phyloP scores from a whole-genome alignment of 1,140 invertebrate species.

The Heliothis virescens region DNA sequence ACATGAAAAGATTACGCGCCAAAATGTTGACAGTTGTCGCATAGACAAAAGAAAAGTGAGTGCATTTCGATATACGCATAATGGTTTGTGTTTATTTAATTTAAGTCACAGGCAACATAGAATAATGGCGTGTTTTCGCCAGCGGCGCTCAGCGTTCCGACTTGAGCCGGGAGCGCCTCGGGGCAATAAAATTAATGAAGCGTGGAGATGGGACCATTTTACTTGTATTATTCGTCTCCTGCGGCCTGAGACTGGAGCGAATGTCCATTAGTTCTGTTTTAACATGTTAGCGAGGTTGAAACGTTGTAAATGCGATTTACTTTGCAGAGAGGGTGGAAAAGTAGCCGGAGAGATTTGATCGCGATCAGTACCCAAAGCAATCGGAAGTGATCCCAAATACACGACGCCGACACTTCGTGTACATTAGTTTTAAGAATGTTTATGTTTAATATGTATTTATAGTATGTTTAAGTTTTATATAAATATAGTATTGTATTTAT shows the following conservation, averaged over 20 bases:
- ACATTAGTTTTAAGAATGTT: too few species aligned
- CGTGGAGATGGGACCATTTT: conserved; percentile 86
- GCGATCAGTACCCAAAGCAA: conserved; percentile 77
- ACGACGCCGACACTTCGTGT: too few species aligned
- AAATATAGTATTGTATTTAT: too few species aligned
- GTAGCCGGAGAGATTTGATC: conserved; percentile 77
- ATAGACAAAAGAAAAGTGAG: conserved; percentile 73
- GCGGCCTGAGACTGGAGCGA: conserved; percentile 85
- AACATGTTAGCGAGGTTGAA: conserved; percentile 86
- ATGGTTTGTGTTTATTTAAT: conserved; percentile 84
- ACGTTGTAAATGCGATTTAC: conserved; percentile 86
- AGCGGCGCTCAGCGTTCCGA: conserved; percentile 65
- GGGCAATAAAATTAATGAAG: conserved; percentile 86
- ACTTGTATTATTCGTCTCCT: conserved; percentile 86
- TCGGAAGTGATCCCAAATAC: conserved; percentile 60
- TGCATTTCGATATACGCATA: conserved; percentile 75
- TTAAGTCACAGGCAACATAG: conserved; percentile 81
- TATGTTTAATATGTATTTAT: too few species aligned
- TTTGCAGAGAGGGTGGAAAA: conserved; percentile 83
- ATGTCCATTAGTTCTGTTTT: conserved; percentile 87
- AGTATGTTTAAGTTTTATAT: too few species aligned
- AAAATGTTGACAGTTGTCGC: conserved; percentile 81
- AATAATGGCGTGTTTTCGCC: conserved; percentile 83
- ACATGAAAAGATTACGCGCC: conserved; percentile 78
- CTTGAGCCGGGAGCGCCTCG: conserved; percentile 79